Evolutionary conservation across 2,888 invertebrate species (phyloP).

Genomic region (Scaptomyza flava): DNA sequence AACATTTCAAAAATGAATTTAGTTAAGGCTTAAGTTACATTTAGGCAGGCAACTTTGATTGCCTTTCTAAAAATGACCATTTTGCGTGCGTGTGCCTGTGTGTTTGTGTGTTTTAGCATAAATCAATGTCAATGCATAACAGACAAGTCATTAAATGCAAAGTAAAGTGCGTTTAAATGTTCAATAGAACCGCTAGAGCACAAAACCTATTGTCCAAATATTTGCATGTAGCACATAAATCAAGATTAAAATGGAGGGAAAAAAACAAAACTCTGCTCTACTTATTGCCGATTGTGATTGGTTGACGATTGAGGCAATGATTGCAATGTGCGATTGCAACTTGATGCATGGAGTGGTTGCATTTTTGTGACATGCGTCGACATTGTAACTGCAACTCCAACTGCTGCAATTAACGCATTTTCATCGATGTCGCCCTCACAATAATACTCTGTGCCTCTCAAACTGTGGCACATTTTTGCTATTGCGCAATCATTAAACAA

Average conservation of each 20-base stretch:
- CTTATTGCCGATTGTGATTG: constrained; percentile 42
- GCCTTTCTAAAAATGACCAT: constrained; percentile 53
- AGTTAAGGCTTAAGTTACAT: constrained; percentile 47
- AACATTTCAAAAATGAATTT: constrained; percentile 12
- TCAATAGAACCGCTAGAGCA: constrained; percentile 26
- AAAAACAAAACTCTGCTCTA: constrained; percentile 58
- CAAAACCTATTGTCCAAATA: constrained; percentile 70
- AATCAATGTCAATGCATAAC: constrained; percentile 65
- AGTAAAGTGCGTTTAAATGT: constrained; percentile 71
- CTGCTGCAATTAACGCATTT: constrained; percentile 67
- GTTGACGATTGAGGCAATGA: constrained; percentile 11
- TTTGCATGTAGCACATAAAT: constrained; percentile 71
- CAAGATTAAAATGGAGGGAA: constrained; percentile 50
- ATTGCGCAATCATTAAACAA: constrained; percentile 65
- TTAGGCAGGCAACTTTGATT: constrained; percentile 23
- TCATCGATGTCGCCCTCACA: constrained; percentile 51
- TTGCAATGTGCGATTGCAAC: constrained; percentile 15
- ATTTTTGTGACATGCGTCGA: constrained; percentile 66
- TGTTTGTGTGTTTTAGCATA: constrained; percentile 35
- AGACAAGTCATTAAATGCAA: constrained; percentile 70
- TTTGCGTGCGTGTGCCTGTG: constrained; percentile 6
- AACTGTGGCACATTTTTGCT: constrained; percentile 38
- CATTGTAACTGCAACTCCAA: constrained; percentile 18
- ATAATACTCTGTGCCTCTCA: constrained; percentile 36
- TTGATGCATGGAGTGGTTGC: constrained; percentile 35